A percentile compares a stretch with the other conserved stretches of the same genome.
Evolutionary conservation across 2,888 invertebrate genomes (phyloP).

Genomic region (Phaedon cochleariae): DNA sequence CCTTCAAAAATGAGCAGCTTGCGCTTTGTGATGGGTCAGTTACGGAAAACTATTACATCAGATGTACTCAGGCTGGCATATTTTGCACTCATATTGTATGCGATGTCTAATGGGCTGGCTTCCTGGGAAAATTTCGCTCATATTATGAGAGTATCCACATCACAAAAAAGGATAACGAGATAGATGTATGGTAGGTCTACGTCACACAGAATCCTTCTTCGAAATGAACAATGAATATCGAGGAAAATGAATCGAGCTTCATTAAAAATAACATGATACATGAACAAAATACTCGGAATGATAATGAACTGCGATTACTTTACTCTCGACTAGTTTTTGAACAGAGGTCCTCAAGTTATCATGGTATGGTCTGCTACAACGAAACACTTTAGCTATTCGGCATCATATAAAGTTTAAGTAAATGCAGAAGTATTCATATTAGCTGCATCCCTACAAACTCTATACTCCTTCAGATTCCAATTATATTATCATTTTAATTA

Average conservation of each 20-base stretch:
- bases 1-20: too few species aligned
- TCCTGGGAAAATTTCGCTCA: not conserved
- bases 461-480: too few species aligned
- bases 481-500: too few species aligned
- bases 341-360: not conserved
- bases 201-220: not conserved
- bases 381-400: not conserved
- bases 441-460: too few species aligned
- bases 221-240: not conserved
- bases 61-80: too few species aligned
- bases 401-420: too few species aligned
- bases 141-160: not conserved
- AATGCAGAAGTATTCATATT: too few species aligned
- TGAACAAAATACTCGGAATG: conserved; percentile 1
- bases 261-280: not conserved
- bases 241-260: conserved; percentile 5
- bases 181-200: not conserved
- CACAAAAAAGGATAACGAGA: not conserved
- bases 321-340: not conserved
- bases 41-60: too few species aligned
- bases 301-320: not conserved
- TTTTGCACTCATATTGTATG: too few species aligned
- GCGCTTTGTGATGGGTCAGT: too few species aligned
- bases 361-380: conserved; percentile 1
- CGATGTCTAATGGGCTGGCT: too few species aligned